Conservation (phyloP, 1,140 invertebrate genomes). For the Pentalonia nigronervosa region DNA sequence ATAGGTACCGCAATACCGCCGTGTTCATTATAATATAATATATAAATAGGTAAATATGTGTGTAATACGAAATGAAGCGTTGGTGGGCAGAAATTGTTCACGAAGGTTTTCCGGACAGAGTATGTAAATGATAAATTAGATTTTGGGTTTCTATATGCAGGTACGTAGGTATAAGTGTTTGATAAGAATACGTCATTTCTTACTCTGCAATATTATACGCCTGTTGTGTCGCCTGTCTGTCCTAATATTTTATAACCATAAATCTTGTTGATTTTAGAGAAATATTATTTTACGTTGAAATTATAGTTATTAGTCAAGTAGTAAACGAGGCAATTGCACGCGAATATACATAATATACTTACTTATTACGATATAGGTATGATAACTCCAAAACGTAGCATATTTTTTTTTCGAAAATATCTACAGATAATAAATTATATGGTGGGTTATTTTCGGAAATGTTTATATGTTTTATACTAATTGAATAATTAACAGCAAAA, state of each 20-base stretch:
- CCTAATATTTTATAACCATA: background rate
- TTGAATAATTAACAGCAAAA: background rate
- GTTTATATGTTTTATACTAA: background rate
- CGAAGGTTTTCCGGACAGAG: background rate
- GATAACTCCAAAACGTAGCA: background rate
- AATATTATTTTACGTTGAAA: background rate
- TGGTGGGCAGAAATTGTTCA: slow-evolving; percentile 5
- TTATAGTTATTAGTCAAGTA: background rate
- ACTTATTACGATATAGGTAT: too few relatives aligned
- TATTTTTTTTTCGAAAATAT: too few relatives aligned
- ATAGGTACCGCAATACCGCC: background rate
- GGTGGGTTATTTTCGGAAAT: background rate
- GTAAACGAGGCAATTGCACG: background rate
- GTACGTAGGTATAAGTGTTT: background rate
- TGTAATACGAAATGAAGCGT: background rate
- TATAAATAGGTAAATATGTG: background rate
- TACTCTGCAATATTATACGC: background rate
- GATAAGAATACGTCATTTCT: background rate
- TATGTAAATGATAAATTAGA: background rate
- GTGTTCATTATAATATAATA: background rate
- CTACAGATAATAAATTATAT: too few relatives aligned
- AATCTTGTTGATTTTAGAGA: background rate
- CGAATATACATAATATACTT: background rate
- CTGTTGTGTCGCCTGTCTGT: background rate
- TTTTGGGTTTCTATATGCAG: background rate